Conservation (phyloP, 2,113 vertebrate species). For the Melanotaenia duboulayi region DNA sequence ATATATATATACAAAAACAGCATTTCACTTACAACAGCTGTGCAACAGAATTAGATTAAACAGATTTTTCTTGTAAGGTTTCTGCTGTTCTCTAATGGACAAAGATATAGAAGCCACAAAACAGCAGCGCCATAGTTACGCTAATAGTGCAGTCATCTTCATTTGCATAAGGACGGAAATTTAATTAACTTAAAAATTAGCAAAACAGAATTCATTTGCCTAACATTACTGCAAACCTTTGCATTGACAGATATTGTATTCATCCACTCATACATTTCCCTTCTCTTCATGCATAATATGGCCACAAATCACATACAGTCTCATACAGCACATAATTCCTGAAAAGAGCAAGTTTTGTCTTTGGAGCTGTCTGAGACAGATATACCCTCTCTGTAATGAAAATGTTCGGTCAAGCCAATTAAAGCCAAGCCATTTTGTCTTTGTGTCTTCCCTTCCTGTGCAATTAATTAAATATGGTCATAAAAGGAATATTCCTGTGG, state of each 20-base stretch:
- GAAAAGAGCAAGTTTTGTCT: slow-evolving; percentile 67
- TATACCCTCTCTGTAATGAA: slow-evolving; percentile 74
- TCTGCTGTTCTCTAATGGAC: background rate
- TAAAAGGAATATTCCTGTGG: slow-evolving; percentile 76
- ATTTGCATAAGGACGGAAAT: slow-evolving; percentile 30
- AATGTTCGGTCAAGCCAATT: slow-evolving; percentile 82
- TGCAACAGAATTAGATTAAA: background rate
- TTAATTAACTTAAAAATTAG: slow-evolving; percentile 21
- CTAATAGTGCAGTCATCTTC: background rate
- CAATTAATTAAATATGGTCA: slow-evolving; percentile 80
- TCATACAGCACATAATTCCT: slow-evolving; percentile 63
- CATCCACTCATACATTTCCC: slow-evolving; percentile 46
- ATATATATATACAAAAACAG: slow-evolving; percentile 12
- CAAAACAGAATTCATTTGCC: slow-evolving; percentile 7
- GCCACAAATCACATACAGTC: slow-evolving; percentile 52
- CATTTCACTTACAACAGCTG: slow-evolving; percentile 14
- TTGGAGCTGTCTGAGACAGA: slow-evolving; percentile 70
- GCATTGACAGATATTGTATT: slow-evolving; percentile 47
- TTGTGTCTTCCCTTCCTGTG: slow-evolving; percentile 72
- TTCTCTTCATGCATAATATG: slow-evolving; percentile 54
- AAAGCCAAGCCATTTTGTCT: slow-evolving; percentile 80
- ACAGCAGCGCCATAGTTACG: background rate
- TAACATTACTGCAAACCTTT: slow-evolving; percentile 40
- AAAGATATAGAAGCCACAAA: background rate
- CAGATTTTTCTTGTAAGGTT: slow-evolving; percentile 6